Evolutionary conservation across 2,797 vertebrate species (phyloP), one percentile per base, ranked within the genome.

Genomic region (Diplodus puntazzo): DNA sequence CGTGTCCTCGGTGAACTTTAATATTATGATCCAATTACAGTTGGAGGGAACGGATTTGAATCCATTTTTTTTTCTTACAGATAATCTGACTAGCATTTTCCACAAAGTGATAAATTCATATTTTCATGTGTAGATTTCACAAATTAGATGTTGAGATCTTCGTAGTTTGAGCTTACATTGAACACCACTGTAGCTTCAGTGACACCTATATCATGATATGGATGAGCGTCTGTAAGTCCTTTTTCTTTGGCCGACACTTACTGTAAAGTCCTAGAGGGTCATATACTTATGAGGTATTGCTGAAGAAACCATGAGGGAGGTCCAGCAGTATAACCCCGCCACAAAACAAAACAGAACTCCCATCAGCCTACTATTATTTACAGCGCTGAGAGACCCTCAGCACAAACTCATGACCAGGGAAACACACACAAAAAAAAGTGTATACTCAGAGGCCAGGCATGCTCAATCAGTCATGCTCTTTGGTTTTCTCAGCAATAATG

Each of bases 1-100:
- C 39, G 8, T 74, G 77, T 78, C 82, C 84, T 87, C 63, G 9
- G 11, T 78, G 53, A 86, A 86, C 64, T 73, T 75, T 61, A 42
- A n/a, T 73, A 43, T 76, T 57, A 42, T 53, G n/a, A 65, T 53
- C 69, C 34, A 75, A 64, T 77, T 42, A 46, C 39, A 4, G 20
- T 58, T 67, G 59, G 23, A 69, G n/a, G 16, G n/a, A 45, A 75
- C 69, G 49, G 66, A 7, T 66, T 61, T 62, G 10, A 79, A 39
- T 25, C 0, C 39, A 52, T 9, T 27, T 30, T 42, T 34, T 27
- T 27, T 27, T 27, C 3, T 43, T 59, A 58, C 46, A 14, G 3
- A 58, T 46, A 14, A 3, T 21, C 30, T 42, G 53, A 62, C 21
- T 81, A 4, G 8, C 2, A 14, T 63, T 69, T 21, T 73, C 25